Evolutionary conservation across 2,888 invertebrate genomes (phyloP), one percentile per base, ranked within the genome.

Genomic region (Drosophila stalkeri): DNA sequence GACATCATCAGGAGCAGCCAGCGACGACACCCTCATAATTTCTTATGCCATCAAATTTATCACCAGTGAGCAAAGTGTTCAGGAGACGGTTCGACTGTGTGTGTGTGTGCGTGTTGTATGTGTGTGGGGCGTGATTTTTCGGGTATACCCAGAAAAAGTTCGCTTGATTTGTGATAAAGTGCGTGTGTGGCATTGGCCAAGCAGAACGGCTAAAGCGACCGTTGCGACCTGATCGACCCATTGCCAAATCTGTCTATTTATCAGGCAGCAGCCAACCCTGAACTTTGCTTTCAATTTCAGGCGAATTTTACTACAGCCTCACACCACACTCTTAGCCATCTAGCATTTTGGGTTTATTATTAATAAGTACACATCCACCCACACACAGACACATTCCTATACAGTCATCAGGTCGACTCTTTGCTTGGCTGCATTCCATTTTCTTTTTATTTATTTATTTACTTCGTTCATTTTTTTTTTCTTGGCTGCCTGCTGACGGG

Each of bases 91-190:
- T 16, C 18, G 54, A 18, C 12, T 46, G 9, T 51, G 12, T 35
- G 8, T 43, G 52, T 49, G 8, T 35, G 35, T 37, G 54, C 49
- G 49, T 51, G 46, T 57, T 55, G 49, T 51, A 41, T 57, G 59
- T 56, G 35, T 57, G 47, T 35, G 60, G 61, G 83, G 90, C 77
- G 90, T 86, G 90, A 90, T 90, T 85, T 82, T 72, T 71, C 64
- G 80, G 62, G 67, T 59, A 44, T 51, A 55, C 20, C 31, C 43
- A 62, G 46, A 47, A 71, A 73, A 85, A 87, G 75, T 87, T 90
- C 75, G 70, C 90, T 88, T 88, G 91, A 90, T 90, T 87, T 90
- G 80, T 88, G 91, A 87, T 90, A 89, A 89, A 82, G 77, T 82
- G 86, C 75, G 82, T 82, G 77, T 79, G 79, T 71, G 77, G 72